A percentile compares a stretch with the other conserved stretches of the same genome.
phyloP scores from a whole-genome alignment of 2,797 vertebrate species.

The Perodicticus potto region DNA sequence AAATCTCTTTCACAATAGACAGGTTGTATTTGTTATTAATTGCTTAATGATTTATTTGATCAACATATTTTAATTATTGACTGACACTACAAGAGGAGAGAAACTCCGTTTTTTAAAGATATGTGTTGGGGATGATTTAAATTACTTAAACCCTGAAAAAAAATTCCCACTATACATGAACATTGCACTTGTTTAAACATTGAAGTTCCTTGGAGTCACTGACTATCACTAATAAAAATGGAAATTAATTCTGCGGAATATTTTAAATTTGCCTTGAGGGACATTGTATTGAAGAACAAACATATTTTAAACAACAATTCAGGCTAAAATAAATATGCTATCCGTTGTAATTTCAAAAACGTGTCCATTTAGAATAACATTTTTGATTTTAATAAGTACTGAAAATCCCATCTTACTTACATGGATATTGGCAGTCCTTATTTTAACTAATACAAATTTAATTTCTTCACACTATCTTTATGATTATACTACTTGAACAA shows the following conservation, averaged over 20 bases:
- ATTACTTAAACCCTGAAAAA: background rate
- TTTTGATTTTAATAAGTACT: background rate
- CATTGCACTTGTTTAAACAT: background rate
- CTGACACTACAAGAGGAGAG: background rate
- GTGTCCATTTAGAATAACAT: background rate
- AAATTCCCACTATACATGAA: background rate
- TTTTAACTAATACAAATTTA: background rate
- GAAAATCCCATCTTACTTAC: background rate
- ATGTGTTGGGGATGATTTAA: background rate
- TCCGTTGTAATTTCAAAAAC: background rate
- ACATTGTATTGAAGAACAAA: slow-evolving; percentile 5
- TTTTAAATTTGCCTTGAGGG: background rate
- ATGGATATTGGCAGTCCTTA: background rate
- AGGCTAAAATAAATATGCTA: background rate
- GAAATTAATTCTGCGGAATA: slow-evolving; percentile 21
- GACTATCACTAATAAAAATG: background rate
- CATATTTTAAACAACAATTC: slow-evolving; percentile 24
- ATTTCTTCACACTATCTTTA: slow-evolving; percentile 12
- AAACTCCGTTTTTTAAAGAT: background rate
- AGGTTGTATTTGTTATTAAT: background rate
- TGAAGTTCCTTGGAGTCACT: background rate
- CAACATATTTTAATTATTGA: background rate
- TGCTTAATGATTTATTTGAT: background rate
- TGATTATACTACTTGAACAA: background rate
- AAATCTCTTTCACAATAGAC: background rate